Evolutionary conservation across 2,888 invertebrate genomes (phyloP).

Genomic region (Ennomos erosarius): DNA sequence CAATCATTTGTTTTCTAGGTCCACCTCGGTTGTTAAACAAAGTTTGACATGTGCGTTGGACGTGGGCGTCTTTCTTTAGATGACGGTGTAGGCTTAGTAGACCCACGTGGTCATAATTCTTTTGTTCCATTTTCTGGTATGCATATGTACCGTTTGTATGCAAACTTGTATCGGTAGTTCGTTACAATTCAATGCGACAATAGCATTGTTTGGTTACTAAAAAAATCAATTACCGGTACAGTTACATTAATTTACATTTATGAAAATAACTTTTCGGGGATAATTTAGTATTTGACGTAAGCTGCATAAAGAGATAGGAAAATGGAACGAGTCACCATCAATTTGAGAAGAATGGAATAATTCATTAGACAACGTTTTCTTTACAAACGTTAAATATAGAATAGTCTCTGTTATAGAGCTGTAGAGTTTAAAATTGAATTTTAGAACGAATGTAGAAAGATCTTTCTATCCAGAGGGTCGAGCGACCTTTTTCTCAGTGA

Average conservation of each 20-base stretch:
- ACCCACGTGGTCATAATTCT: conserved; percentile 66
- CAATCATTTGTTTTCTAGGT: conserved; percentile 68
- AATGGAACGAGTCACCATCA: conserved; percentile 74
- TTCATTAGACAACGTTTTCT: conserved; percentile 50
- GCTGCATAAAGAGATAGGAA: conserved; percentile 63
- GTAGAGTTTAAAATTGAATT: conserved; percentile 51
- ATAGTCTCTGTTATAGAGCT: conserved; percentile 36
- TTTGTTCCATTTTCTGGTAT: conserved; percentile 68
- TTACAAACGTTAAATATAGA: conserved; percentile 27
- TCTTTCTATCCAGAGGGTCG: conserved; percentile 61
- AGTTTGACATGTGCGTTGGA: conserved; percentile 61
- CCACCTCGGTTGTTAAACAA: conserved; percentile 68
- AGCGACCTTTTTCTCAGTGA: conserved; percentile 72
- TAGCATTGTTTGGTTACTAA: conserved; percentile 51
- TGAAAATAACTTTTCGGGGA: conserved; percentile 6
- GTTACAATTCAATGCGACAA: conserved; percentile 48
- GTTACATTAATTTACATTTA: conserved; percentile 22
- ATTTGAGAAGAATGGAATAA: conserved; percentile 73
- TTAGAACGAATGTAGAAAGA: conserved; percentile 37
- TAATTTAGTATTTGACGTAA: conserved; percentile 36
- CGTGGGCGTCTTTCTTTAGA: conserved; percentile 65
- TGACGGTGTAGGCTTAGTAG: conserved; percentile 56
- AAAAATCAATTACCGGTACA: conserved; percentile 43
- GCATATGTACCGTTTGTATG: conserved; percentile 63
- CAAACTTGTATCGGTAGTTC: conserved; percentile 60